Conservation (phyloP, 2,797 vertebrate genomes). For the Gadopsis bispinosus region DNA sequence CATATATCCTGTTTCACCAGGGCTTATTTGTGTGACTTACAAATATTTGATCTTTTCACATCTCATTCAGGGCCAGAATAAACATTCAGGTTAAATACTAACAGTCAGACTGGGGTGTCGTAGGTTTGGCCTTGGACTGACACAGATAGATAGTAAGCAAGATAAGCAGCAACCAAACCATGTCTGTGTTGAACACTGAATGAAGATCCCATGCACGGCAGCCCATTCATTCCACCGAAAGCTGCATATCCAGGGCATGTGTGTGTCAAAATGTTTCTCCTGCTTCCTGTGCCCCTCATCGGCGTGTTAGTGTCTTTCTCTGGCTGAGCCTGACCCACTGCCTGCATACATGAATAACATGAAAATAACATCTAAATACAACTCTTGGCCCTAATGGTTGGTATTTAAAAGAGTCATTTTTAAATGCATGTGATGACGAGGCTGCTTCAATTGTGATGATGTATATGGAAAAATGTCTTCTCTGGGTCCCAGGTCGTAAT, state of each 20-base stretch:
- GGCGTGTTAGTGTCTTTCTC: slow-evolving; percentile 51
- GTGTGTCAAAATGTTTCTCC: slow-evolving; percentile 26
- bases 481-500: slow-evolving; percentile 14
- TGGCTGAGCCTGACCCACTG: slow-evolving; percentile 74
- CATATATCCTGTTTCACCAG: background rate
- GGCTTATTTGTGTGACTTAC: slow-evolving; percentile 7
- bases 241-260: slow-evolving; percentile 36
- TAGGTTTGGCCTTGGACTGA: background rate
- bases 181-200: slow-evolving; percentile 7
- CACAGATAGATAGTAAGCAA: slow-evolving; percentile 1
- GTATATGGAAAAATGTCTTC: slow-evolving; percentile 1
- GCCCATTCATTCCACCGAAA: slow-evolving; percentile 17
- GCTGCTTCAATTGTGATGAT: slow-evolving; percentile 11
- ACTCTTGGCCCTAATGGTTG: background rate
- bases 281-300: slow-evolving; percentile 51
- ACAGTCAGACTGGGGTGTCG: background rate
- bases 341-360: slow-evolving; percentile 45
- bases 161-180: slow-evolving; percentile 10
- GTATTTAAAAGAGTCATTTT: background rate
- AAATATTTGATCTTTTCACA: slow-evolving; percentile 13
- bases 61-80: background rate
- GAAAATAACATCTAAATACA: slow-evolving; percentile 4
- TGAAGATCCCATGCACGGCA: slow-evolving; percentile 21
- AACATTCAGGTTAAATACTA: slow-evolving; percentile 3
- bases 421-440: background rate